Evolutionary conservation across 1,140 invertebrate genomes (phyloP), one percentile per base, ranked within the genome.

Genomic region (Teleogryllus occipitalis): DNA sequence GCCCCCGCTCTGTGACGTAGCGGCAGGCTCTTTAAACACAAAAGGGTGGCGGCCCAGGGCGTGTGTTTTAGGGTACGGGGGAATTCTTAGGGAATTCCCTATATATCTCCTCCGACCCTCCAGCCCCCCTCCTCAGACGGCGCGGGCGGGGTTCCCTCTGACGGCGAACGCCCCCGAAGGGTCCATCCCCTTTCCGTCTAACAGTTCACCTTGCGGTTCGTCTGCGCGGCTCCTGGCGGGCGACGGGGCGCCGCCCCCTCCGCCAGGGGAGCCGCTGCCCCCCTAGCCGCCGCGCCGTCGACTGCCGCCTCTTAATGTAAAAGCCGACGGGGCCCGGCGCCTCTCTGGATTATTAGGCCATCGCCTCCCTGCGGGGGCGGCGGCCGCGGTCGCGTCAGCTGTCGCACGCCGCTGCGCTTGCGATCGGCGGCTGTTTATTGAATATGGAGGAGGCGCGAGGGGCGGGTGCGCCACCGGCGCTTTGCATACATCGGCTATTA

Each of bases 401-500:
- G 54, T 65, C 54, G 54, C 27, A 39, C 27, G 27, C 27, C 27
- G 54, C 18, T 2, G 18, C 54, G 10, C 18, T 10, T 14, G 54
- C 54, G 54, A 65, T 65, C 54, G 54, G 18, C 54, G 18, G 10
- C 18, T 65, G 54, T 65, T 65, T 65, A 65, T 65, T 65, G 54
- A 65, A 65, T 65, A 65, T 65, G 54, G 54, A 65, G 54, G 10
- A 65, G 54, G 54, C 10, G 2, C 54, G 54, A 65, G 54, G 54
- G 54, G 54, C 7, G 18, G 10, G 54, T 7, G 54, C 54, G 54
- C 10, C 10, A 18, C 54, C 10, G 10, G 54, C 54, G 54, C 54
- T 65, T 65, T 65, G 54, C 54, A 65, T 65, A 65, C 54, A 65
- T 65, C 54, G 54, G 54, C 54, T 65, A 65, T 65, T 65, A 65